Evolutionary conservation across 2,113 vertebrate genomes (phyloP).

Genomic region (Tylochromis polylepis): DNA sequence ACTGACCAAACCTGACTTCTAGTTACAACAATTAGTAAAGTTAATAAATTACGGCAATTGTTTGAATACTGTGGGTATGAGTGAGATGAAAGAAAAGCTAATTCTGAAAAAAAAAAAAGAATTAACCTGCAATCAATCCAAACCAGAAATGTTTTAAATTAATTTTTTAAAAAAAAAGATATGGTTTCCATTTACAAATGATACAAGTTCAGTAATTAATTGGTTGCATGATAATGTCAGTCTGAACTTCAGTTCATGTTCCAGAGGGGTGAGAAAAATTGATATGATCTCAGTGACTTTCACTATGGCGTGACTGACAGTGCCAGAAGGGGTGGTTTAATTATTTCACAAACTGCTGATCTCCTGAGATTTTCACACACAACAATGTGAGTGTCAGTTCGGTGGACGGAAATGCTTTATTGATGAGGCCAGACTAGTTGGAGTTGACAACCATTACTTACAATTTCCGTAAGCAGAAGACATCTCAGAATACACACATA

Average conservation of each 20-base stretch:
- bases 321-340: not conserved
- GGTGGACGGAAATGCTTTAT: not conserved
- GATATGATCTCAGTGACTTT: not conserved
- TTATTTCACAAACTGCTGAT: not conserved
- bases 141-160: not conserved
- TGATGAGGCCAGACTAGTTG: not conserved
- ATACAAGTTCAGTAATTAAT: not conserved
- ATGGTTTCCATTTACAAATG: not conserved
- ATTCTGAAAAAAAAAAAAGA: not conserved
- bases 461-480: not conserved
- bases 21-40: not conserved
- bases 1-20: not conserved
- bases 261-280: not conserved
- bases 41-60: not conserved
- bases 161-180: fast-evolving
- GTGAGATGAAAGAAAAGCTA: not conserved
- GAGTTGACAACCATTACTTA: not conserved
- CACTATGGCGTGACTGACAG: not conserved
- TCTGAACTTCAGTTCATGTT: not conserved
- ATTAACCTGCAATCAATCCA: not conserved
- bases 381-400: not conserved
- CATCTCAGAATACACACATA: not conserved
- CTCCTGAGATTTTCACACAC: not conserved
- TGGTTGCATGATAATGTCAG: not conserved
- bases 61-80: not conserved